Percentiles rank a stretch among this genome's conserved stretches.
Conservation (phyloP, 2,113 vertebrate genomes). For the Thoracochromis brauschi region DNA sequence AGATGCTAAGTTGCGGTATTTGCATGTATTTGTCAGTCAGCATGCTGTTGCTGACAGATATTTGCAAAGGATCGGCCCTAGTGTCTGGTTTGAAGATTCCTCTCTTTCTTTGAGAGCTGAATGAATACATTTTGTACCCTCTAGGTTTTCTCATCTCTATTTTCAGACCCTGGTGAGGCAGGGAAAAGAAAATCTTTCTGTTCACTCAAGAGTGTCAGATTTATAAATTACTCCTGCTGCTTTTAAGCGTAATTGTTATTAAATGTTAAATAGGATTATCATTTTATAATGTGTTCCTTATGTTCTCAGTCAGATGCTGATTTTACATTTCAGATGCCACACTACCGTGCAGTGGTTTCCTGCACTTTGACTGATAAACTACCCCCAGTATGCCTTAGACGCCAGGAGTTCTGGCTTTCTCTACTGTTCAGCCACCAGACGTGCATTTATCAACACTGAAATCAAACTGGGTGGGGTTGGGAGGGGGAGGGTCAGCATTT, state of each 20-base stretch:
- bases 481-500: constrained; percentile 45
- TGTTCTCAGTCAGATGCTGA: not conserved
- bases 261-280: not conserved
- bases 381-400: constrained; percentile 60
- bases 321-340: constrained; percentile 43
- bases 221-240: not conserved
- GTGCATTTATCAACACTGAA: constrained; percentile 56
- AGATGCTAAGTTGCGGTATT: not conserved
- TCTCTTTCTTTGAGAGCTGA: constrained; percentile 19
- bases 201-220: not conserved
- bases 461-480: not conserved
- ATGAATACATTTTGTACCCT: not conserved
- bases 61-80: not conserved
- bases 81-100: not conserved
- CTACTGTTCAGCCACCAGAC: constrained; percentile 46
- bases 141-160: not conserved
- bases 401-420: constrained; percentile 36
- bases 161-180: not conserved
- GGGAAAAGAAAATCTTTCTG: not conserved
- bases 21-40: not conserved
- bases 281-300: not conserved
- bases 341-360: constrained; percentile 29
- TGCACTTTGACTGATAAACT: constrained; percentile 42
- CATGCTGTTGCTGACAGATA: not conserved
- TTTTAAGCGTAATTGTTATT: not conserved